Base-by-base conservation (phyloP, 1,140 invertebrate genomes). In the Hycleus cichorii region DNA sequence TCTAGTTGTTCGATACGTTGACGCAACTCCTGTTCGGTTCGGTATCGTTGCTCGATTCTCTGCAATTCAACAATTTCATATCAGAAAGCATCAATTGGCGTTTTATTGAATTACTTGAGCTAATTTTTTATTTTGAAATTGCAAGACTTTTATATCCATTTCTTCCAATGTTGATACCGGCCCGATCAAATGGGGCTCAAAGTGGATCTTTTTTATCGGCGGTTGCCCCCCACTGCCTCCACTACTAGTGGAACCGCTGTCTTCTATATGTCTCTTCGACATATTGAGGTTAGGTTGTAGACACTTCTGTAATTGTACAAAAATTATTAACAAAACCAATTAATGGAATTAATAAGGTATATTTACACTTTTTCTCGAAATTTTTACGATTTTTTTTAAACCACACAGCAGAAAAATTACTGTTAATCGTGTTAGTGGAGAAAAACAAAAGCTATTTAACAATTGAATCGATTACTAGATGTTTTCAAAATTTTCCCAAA, bases 91-190 rank as follows among this genome's bases (percentile, higher is more conserved):
- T n/a, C 26, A 51, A 58, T 43, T 9, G 32, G 47, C 60, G 57
- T 39, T 38, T 10, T 47, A 44, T 39, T 24, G 56, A 57, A 64
- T 18, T 80, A 90, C 88, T 83, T 97, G 93, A 26, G 89, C 88
- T 27, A 98, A 77, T 76, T 97, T 97, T 75, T 95, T 95, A 71
- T 98, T 98, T 77, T 98, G 95, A 74, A 97, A 97, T 67, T 93
- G 89, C 11, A 98, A 75, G 49, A 97, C 92, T 80, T 97, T 97
- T 69, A 96, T 93, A 74, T 98, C 95, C 86, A 98, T 91, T 77
- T 97, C 95, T 75, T 98, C 95, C 18, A 95, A 78, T 25, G 91
- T 95, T 40, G 91, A 95, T 58, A 96, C 90, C 38, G 93, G 87
- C 27, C 93, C 93, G 66, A 97, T 89, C 59, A 93, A 79, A 65